These are phyloP conservation scores for Cryptocephalus primarius DNA, from an alignment of 2,888 invertebrate genomes.

Conservation along the genomic window DNA sequence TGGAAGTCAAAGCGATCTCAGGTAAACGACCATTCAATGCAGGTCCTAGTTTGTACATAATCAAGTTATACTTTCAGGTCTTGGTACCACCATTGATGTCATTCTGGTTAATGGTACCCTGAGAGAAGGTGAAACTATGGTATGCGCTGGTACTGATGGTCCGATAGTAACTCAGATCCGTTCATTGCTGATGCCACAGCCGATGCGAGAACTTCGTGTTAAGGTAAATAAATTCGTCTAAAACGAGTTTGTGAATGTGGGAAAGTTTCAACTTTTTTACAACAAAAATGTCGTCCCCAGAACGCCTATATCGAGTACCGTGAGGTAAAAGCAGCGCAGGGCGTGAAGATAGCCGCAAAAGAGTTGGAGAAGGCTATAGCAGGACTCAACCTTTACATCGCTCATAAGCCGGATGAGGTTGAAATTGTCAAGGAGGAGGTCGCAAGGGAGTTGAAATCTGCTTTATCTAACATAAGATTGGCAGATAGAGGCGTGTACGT, in stretches of 20 bases:
- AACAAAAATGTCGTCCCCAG: slow-evolving; percentile 34
- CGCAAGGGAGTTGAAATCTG: slow-evolving; percentile 74
- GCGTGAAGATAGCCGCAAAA: slow-evolving; percentile 96
- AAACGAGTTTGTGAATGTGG: not conserved
- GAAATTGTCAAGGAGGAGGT: slow-evolving; percentile 80
- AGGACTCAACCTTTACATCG: slow-evolving; percentile 84
- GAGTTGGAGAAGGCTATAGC: slow-evolving; percentile 97
- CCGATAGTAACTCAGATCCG: slow-evolving; percentile 96
- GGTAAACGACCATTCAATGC: slow-evolving; percentile 70
- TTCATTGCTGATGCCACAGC: slow-evolving; percentile 94
- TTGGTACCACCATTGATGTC: slow-evolving; percentile 97
- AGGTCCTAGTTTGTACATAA: not conserved
- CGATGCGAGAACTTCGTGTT: slow-evolving; percentile 92
- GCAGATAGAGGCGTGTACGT: slow-evolving; percentile 93
- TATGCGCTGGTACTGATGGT: slow-evolving; percentile 95
- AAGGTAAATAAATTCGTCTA: slow-evolving; percentile 50
- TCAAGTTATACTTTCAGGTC: slow-evolving; percentile 47
- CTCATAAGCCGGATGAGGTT: slow-evolving; percentile 87
- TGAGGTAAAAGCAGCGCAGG: slow-evolving; percentile 92
- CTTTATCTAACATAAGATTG: slow-evolving; percentile 84
- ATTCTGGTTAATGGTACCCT: slow-evolving; percentile 96
- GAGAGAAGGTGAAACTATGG: slow-evolving; percentile 85
- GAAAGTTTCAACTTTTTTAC: not conserved
- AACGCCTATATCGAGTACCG: slow-evolving; percentile 91
- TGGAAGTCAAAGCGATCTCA: slow-evolving; percentile 90